These are phyloP conservation scores for Emydoidea blandingii DNA, from an alignment of 2,797 vertebrate genomes.

Conservation along the genomic window DNA sequence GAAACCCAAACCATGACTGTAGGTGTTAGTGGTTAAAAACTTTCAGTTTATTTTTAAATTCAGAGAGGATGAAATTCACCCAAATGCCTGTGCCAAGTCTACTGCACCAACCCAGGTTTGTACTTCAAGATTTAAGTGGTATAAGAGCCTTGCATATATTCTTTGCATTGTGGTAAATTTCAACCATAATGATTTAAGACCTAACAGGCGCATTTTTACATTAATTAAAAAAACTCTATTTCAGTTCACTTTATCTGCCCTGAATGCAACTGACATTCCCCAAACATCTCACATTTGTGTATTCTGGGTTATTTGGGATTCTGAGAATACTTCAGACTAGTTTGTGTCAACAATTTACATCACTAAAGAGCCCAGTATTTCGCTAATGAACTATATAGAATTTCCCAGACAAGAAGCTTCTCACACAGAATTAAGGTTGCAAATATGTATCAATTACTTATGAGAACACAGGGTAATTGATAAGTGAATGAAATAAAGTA, in stretches of 20 bases:
- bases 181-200: not conserved
- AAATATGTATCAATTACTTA: not conserved
- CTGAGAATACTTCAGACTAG: not conserved
- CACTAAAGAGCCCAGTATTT: not conserved
- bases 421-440: not conserved
- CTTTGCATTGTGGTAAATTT: not conserved
- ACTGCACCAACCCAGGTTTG: not conserved
- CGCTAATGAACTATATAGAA: not conserved
- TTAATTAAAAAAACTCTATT: not conserved
- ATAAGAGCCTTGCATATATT: not conserved
- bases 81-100: not conserved
- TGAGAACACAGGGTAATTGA: not conserved
- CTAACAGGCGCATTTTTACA: not conserved
- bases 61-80: not conserved
- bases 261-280: not conserved
- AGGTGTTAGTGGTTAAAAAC: not conserved
- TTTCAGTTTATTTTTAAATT: not conserved
- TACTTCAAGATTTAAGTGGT: not conserved
- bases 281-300: not conserved
- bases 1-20: not conserved
- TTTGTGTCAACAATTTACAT: not conserved
- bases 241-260: not conserved
- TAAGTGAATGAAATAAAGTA: not conserved
- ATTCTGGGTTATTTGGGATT: not conserved
- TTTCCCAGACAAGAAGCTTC: not conserved